Evolutionary conservation across 1,140 invertebrate species (phyloP).

Genomic region (Phymastichus coffea): DNA sequence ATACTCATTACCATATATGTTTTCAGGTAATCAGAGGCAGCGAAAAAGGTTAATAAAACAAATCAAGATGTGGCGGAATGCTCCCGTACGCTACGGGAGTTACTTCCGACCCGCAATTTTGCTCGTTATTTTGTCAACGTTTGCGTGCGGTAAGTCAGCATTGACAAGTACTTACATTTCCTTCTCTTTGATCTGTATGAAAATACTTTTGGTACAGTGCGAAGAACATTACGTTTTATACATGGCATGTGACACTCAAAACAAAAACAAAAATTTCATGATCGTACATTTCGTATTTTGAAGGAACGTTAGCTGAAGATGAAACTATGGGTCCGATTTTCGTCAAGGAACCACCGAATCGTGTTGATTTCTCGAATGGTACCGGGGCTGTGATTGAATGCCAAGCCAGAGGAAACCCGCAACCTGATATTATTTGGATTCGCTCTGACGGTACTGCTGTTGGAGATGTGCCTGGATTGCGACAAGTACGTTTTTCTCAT

Average conservation of each 20-base stretch:
- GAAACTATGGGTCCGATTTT: constrained; percentile 85
- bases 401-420: constrained; percentile 84
- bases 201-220: too few species aligned
- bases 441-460: constrained; percentile 82
- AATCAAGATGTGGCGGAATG: constrained; percentile 7
- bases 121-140: constrained; percentile 8
- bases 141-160: constrained; percentile 5
- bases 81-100: constrained; percentile 17
- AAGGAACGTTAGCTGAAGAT: constrained; percentile 62
- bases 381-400: constrained; percentile 91
- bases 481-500: constrained; percentile 63
- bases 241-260: too few species aligned
- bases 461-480: constrained; percentile 82
- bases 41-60: not conserved
- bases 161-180: too few species aligned
- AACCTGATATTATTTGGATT: constrained; percentile 91
- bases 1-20: not conserved
- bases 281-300: too few species aligned
- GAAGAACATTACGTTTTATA: too few species aligned
- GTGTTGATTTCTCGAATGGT: constrained; percentile 91
- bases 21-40: constrained; percentile 12
- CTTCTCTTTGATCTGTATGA: too few species aligned
- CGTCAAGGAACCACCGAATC: constrained; percentile 85
- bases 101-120: not conserved
- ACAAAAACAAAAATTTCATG: too few species aligned